These are phyloP conservation scores for Notiomystis cincta DNA, from an alignment of 2,113 vertebrate genomes.

Conservation along the genomic window DNA sequence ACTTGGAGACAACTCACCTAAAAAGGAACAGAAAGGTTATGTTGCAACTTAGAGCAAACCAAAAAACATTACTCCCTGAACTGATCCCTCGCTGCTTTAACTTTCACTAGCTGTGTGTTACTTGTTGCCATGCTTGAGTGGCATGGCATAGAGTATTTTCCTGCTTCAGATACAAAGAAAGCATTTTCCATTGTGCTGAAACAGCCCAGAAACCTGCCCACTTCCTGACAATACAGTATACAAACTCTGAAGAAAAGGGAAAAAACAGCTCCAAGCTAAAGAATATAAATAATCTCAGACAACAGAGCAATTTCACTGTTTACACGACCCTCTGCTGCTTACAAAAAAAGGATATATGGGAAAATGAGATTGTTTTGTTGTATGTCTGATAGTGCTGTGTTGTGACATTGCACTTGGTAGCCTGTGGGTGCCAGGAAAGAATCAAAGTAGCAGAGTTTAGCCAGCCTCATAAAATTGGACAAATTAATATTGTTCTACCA, in stretches of 20 bases:
- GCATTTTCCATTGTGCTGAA: background rate
- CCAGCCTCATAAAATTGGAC: background rate
- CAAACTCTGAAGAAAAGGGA: constrained; percentile 21
- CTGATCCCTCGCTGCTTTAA: background rate
- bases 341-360: constrained; percentile 1
- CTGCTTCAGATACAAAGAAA: background rate
- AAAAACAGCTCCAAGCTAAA: constrained; percentile 8
- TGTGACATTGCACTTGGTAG: background rate
- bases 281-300: background rate
- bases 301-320: background rate
- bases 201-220: background rate
- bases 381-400: background rate
- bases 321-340: background rate
- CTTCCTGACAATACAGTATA: background rate
- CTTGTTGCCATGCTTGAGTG: background rate
- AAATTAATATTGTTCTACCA: background rate
- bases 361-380: constrained; percentile 6
- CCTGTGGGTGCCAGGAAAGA: background rate
- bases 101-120: background rate
- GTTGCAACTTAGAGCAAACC: background rate
- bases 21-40: background rate
- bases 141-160: background rate
- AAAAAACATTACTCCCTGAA: background rate
- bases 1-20: background rate
- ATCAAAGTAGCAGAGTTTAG: background rate